Base-by-base conservation (phyloP, 2,113 vertebrate genomes). In the Cyprinodon variegatus region DNA sequence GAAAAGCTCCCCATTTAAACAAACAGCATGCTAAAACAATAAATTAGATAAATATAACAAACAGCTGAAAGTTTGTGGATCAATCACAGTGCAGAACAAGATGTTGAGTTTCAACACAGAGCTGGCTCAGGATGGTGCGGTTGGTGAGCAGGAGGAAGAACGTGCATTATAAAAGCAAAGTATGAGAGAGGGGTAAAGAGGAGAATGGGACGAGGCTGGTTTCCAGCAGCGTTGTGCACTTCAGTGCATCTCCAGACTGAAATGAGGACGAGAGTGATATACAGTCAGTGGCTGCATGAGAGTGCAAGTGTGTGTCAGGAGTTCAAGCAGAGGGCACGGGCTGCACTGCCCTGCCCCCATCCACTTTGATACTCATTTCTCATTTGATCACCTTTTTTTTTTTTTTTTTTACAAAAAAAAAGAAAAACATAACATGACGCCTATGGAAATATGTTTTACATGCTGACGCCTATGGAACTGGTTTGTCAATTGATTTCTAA, bases 291-390 rank as follows among this genome's bases (percentile, higher is more conserved):
- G 62, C 62, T 68, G 46, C 48, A 65, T 65, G 65, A 48, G 75
- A 46, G 65, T 78, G 75, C 72, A 50, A 45, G 77, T 65, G 68
- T 66, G 77, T 88, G 86, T 89, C 79, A 82, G 39, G 77, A 61
- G 91, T 90, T 93, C 88, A 90, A 17, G 67, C 81, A 76, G 72
- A 83, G 85, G 86, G 67, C 83, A 87, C 57, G 61, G 70, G 61
- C 75, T 80, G 65, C 78, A 38, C 46, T 68, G 70, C 67, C 50
- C 22, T 9, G 4, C 46, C 0, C 80, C 79, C 60, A 57, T 81
- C 79, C 60, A 57, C 66, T 81, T 78, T 78, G 70, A 84, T 72
- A 60, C 81, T 66, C 78, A 89, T 71, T 61, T 41, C 37, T 68
- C 76, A 69, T 70, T 86, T 62, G 4, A 70, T 71, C 64, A 17